Base-by-base conservation (phyloP, 2,797 vertebrate species). In the Chanos chanos region DNA sequence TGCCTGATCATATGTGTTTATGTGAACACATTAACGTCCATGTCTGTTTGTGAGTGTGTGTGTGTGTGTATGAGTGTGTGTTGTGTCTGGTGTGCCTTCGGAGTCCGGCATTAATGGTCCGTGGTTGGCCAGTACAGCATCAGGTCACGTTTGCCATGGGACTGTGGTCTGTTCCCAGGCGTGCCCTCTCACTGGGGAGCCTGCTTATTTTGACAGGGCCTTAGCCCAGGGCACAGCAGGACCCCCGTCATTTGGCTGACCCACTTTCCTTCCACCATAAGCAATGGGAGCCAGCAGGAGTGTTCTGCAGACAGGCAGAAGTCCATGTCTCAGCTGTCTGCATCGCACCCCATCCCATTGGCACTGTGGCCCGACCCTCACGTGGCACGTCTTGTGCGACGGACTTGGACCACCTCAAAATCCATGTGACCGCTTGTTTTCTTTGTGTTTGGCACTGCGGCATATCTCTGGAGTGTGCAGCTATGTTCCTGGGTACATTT, bases 381-480 rank as follows among this genome's bases (percentile, higher is more conserved):
- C 40, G 44, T 72, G 65, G 57, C 16, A n/a, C 41, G 47, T 22
- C 6, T 7, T 24, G 13, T 18, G 7, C 44, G 16, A 47, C 53
- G 52, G 16, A 22, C 36, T 19, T 70, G 41, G 25, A n/a, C 15
- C 43, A 34, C 19, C 27, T 61, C 43, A 25, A 53, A 47, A 27
- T 19, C 12, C 72, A 71, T 31, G 52, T 71, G 64, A 68, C 40
- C 34, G 9, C 7, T 34, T 60, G 52, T 47, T 30, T 34, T 31
- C 33, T 34, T 4, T n/a, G n/a, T n/a, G n/a, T n/a, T n/a, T n/a
- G n/a, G n/a, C n/a, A n/a, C n/a, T n/a, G n/a, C n/a, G n/a, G n/a
- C n/a, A n/a, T n/a, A n/a, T n/a, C n/a, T n/a, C n/a, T n/a, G n/a
- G n/a, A n/a, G n/a, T n/a, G n/a, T n/a, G n/a, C 15, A 19, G 15